Conservation (phyloP, 2,888 invertebrate genomes). For the Melanostoma mellinum region DNA sequence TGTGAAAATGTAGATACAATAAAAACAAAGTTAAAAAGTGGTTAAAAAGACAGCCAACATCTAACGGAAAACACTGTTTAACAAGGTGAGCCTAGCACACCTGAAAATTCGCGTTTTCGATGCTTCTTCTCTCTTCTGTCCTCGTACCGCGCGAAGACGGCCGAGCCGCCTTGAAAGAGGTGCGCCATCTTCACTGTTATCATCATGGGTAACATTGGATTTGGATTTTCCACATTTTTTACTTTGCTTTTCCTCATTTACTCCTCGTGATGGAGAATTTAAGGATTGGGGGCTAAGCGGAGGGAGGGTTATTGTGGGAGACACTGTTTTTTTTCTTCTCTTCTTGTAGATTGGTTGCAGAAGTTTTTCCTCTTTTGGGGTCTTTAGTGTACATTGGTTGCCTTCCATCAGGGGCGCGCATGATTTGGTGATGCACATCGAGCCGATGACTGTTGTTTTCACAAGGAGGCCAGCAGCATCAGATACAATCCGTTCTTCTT, state of each 20-base stretch:
- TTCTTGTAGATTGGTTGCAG: not conserved
- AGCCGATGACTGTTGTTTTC: constrained; percentile 51
- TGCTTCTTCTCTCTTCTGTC: constrained; percentile 12
- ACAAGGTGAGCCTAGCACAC: constrained; percentile 73
- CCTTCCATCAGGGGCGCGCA: constrained; percentile 69
- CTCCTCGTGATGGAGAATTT: constrained; percentile 64
- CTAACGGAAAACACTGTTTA: constrained; percentile 73
- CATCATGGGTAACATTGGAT: constrained; percentile 69
- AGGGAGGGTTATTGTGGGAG: constrained; percentile 62
- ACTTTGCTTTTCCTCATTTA: constrained; percentile 59
- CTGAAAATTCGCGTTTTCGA: constrained; percentile 71
- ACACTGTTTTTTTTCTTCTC: constrained; percentile 51
- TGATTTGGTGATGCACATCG: constrained; percentile 71
- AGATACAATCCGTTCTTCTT: constrained; percentile 58
- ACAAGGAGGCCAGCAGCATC: constrained; percentile 63
- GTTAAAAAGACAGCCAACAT: constrained; percentile 67
- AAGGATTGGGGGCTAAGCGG: constrained; percentile 14
- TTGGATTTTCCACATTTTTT: constrained; percentile 56
- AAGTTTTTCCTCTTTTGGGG: constrained; percentile 66
- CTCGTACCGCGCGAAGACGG: not conserved
- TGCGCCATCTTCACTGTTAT: constrained; percentile 71
- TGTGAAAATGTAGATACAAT: constrained; percentile 68
- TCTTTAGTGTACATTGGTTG: constrained; percentile 68
- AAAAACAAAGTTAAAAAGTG: constrained; percentile 62
- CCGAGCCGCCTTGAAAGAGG: constrained; percentile 52